phyloP scores from a whole-genome alignment of 2,888 invertebrate species.

The Listrodromus nycthemerus region DNA sequence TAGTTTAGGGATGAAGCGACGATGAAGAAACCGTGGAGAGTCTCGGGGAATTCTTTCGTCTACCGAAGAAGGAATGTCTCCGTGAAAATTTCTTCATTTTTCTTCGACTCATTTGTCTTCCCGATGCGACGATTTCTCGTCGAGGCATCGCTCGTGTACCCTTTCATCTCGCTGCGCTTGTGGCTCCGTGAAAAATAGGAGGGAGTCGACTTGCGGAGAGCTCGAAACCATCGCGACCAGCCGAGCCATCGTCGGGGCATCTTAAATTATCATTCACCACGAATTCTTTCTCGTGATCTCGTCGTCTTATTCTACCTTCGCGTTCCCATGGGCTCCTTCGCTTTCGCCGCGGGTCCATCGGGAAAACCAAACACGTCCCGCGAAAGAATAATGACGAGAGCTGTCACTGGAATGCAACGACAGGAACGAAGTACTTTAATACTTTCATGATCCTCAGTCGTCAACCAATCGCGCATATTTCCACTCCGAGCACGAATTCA shows the following conservation, averaged over 20 bases:
- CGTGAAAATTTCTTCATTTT: constrained; percentile 51
- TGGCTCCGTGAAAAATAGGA: background rate
- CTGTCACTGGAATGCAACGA: constrained; percentile 52
- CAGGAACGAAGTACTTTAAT: constrained; percentile 21
- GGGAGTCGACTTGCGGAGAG: background rate
- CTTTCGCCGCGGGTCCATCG: constrained; percentile 33
- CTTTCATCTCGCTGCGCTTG: background rate
- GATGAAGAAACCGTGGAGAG: constrained; percentile 3
- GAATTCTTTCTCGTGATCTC: constrained; percentile 6
- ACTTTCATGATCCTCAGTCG: constrained; percentile 13
- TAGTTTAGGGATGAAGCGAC: constrained; percentile 7
- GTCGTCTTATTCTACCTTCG: background rate
- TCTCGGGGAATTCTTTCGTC: constrained; percentile 35
- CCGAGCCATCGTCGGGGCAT: constrained; percentile 29
- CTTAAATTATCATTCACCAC: constrained; percentile 60
- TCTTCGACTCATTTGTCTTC: constrained; percentile 21
- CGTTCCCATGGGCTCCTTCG: background rate
- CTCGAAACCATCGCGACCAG: constrained; percentile 18
- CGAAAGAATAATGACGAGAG: constrained; percentile 58
- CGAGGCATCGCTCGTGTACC: background rate
- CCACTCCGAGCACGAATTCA: too few species aligned
- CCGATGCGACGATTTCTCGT: constrained; percentile 10
- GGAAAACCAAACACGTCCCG: constrained; percentile 61
- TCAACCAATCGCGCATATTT: background rate
- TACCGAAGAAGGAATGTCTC: constrained; percentile 22